Evolutionary conservation across 2,797 vertebrate species (phyloP), one percentile per base, ranked within the genome.

Genomic region (Tangara arthus): DNA sequence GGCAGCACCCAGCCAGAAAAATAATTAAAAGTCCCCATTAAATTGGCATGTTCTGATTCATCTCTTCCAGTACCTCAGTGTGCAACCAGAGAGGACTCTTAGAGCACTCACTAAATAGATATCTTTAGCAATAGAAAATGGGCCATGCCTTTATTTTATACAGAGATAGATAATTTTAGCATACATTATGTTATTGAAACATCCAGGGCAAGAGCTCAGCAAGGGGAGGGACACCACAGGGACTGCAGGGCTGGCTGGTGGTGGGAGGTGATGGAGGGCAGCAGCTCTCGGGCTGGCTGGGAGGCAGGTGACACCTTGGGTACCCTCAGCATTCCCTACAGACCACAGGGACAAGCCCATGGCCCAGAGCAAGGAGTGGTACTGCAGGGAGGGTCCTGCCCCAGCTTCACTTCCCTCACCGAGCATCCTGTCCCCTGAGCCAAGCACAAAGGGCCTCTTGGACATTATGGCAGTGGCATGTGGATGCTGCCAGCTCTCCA

Each of bases 71-170:
- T 30, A 60, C 42, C 65, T 81, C 86, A 84, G 71, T 37, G 87
- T 61, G 69, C 88, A 73, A 53, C 77, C 85, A 84, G 56, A 76
- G 82, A 61, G 81, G 44, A 80, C 37, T 19, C 89, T 47, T 28
- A 90, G 72, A 90, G 92, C 73, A 90, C 15, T 28, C 49, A 46
- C 60, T 55, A 94, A 93, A 95, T 49, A 80, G 83, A 4, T 55
- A 92, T 81, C 86, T 96, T 95, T 70, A 97, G 96, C 90, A 93
- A 85, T 30, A 90, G 63, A 95, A 96, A 85, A 41, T 10, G 64
- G 81, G 90, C 30, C 60, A 93, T 82, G 90, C 69, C 82, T 92
- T 41, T 89, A 46, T 75, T 82, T 49, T 57, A 49, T 17, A 83
- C 4, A 57, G 49, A 52, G 39, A 89, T 32, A 64, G 71, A 34